These are phyloP conservation scores for Gymnarchus niloticus DNA, from an alignment of 2,113 vertebrate genomes.

Conservation along the genomic window DNA sequence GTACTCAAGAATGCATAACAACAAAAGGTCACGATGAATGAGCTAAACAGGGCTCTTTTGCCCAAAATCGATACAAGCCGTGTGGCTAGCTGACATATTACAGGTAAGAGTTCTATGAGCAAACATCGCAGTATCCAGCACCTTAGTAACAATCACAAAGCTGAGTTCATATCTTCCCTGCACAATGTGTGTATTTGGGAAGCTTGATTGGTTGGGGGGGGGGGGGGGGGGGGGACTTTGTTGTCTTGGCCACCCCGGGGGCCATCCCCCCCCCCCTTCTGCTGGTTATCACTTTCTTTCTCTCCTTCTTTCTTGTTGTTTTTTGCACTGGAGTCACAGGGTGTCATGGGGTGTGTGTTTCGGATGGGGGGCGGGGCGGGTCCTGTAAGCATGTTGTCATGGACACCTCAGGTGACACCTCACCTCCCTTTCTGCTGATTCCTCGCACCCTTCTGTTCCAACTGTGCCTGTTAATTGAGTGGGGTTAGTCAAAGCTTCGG, in stretches of 20 bases:
- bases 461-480: constrained; percentile 19
- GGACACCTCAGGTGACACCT: constrained; percentile 20
- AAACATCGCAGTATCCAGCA: not conserved
- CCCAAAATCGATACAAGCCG: not conserved
- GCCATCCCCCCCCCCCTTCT: constrained; percentile 10
- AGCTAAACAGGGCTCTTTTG: not conserved
- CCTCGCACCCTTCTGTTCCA: constrained; percentile 13
- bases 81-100: not conserved
- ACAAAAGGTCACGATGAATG: not conserved
- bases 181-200: not conserved
- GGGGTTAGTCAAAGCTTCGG: not conserved
- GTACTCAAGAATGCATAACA: not conserved
- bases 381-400: not conserved
- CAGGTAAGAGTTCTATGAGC: not conserved
- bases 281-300: too few species aligned
- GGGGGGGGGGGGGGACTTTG: not conserved
- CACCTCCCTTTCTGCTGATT: constrained; percentile 17
- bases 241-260: constrained; percentile 12
- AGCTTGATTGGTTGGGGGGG: constrained; percentile 2
- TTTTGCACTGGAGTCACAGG: too few species aligned
- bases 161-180: not conserved
- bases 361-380: not conserved
- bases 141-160: not conserved
- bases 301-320: too few species aligned
- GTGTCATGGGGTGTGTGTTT: too few species aligned